phyloP scores from a whole-genome alignment of 2,888 invertebrate species.

The Amblyjoppa fuscipennis region DNA sequence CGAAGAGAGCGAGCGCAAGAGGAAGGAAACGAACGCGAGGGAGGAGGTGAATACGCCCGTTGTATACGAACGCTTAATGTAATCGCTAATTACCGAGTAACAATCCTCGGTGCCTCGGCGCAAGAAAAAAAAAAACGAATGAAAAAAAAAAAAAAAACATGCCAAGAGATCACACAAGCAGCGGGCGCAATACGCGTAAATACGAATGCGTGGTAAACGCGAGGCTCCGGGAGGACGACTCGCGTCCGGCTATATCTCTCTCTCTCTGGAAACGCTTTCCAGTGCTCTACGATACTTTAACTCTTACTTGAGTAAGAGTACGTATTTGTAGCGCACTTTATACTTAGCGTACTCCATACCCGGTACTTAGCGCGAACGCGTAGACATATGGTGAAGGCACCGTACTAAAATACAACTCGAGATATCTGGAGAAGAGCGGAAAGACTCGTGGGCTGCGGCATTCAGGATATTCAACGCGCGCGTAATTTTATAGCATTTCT shows the following conservation, averaged over 20 bases:
- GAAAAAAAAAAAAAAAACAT: slow-evolving; percentile 29
- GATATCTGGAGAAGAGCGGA: slow-evolving; percentile 61
- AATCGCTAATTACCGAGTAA: slow-evolving; percentile 75
- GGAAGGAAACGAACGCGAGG: slow-evolving; percentile 52
- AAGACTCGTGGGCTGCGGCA: slow-evolving; percentile 30
- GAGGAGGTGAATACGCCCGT: slow-evolving; percentile 38
- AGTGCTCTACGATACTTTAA: slow-evolving; percentile 25
- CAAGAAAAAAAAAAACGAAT: slow-evolving; percentile 32
- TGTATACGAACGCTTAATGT: slow-evolving; percentile 65
- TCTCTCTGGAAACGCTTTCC: slow-evolving; percentile 2
- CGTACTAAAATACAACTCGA: slow-evolving; percentile 47
- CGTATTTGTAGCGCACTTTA: slow-evolving; percentile 54
- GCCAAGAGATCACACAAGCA: slow-evolving; percentile 51
- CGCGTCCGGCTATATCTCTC: slow-evolving; percentile 44
- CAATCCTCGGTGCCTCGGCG: slow-evolving; percentile 66
- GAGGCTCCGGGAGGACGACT: slow-evolving; percentile 50
- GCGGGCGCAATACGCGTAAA: slow-evolving; percentile 49
- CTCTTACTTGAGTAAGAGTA: slow-evolving; percentile 23
- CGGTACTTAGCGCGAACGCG: slow-evolving; percentile 59
- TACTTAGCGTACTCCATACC: slow-evolving; percentile 52
- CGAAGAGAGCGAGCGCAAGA: slow-evolving; percentile 1
- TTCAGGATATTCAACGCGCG: slow-evolving; percentile 55
- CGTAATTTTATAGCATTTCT: slow-evolving; percentile 60
- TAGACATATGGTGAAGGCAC: slow-evolving; percentile 36
- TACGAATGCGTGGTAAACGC: slow-evolving; percentile 45